phyloP scores from a whole-genome alignment of 2,888 invertebrate genomes.

The Harmothoe impar region DNA sequence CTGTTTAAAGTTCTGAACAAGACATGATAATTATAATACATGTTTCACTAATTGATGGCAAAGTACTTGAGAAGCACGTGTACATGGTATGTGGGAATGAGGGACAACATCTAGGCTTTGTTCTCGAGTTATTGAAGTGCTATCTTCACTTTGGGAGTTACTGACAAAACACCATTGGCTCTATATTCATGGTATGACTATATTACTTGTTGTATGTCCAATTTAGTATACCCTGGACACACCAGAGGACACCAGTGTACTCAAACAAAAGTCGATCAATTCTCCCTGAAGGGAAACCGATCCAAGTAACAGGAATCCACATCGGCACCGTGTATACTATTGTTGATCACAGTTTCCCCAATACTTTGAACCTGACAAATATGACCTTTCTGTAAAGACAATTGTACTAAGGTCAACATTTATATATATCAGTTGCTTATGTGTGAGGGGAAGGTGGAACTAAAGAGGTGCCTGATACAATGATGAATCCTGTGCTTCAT shows the following conservation, averaged over 20 bases:
- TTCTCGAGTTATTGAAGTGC: neutral
- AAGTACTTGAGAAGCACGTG: slow-evolving; percentile 19
- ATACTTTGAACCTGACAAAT: neutral
- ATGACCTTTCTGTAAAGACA: too few species aligned
- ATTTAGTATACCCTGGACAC: neutral
- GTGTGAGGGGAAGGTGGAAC: too few species aligned
- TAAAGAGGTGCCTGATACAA: too few species aligned
- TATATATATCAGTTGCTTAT: too few species aligned
- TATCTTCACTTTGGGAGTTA: neutral
- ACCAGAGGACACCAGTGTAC: neutral
- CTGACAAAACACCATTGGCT: too few species aligned
- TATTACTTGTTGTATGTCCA: neutral
- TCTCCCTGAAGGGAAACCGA: neutral
- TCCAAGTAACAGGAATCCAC: neutral
- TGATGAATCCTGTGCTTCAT: too few species aligned
- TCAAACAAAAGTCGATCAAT: neutral
- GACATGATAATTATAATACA: neutral
- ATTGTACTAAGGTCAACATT: too few species aligned
- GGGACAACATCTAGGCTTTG: slow-evolving; percentile 25
- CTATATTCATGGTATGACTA: neutral
- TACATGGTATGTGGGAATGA: neutral
- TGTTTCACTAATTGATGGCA: slow-evolving; percentile 35
- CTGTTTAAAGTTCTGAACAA: neutral
- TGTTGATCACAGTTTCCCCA: slow-evolving; percentile 34
- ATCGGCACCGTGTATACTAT: neutral